Evolutionary conservation across 1,140 invertebrate species (phyloP), one percentile per base, ranked within the genome.

Genomic region (Dufourea novaeangliae): DNA sequence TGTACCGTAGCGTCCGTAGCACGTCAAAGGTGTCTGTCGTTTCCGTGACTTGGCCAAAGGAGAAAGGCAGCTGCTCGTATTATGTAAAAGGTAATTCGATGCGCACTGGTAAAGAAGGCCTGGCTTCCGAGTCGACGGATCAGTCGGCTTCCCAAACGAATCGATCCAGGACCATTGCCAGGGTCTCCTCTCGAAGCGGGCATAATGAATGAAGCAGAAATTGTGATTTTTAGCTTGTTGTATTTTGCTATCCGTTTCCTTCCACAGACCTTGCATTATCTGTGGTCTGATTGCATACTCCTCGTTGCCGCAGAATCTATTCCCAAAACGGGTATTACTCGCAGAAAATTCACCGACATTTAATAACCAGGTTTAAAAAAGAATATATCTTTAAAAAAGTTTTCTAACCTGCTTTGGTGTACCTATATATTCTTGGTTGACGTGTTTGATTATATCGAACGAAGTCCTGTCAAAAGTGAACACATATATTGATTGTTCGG

Each of bases 11-110:
- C n/a, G n/a, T n/a, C n/a, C n/a, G n/a, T n/a, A n/a, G n/a, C n/a
- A n/a, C 68, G 25, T 81, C 79, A 81, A 81, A 81, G 69, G 39
- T 22, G 71, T 64, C 37, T 29, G 29, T 54, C 50, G 37, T 46
- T 56, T 52, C 50, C 29, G n/a, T 54, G n/a, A 39, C 64, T 34
- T 29, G 37, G n/a, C 5, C 20, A 22, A 67, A 62, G 71, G 68
- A 62, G 52, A 78, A 73, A 78, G 41, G 56, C 62, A 77, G 71
- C 46, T 80, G 61, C 54, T 80, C 68, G 61, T 69, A 80, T 80
- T 78, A 78, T 81, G 62, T 73, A 67, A 78, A n/a, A 78, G 69
- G 63, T 81, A 78, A 81, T 81, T 73, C 63, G 79, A 78, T 62
- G 68, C 56, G 69, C 22, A 78, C 25, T 68, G 20, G 1, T 68